Conservation (phyloP, 2,113 vertebrate genomes). For the Cyrtonyx montezumae region DNA sequence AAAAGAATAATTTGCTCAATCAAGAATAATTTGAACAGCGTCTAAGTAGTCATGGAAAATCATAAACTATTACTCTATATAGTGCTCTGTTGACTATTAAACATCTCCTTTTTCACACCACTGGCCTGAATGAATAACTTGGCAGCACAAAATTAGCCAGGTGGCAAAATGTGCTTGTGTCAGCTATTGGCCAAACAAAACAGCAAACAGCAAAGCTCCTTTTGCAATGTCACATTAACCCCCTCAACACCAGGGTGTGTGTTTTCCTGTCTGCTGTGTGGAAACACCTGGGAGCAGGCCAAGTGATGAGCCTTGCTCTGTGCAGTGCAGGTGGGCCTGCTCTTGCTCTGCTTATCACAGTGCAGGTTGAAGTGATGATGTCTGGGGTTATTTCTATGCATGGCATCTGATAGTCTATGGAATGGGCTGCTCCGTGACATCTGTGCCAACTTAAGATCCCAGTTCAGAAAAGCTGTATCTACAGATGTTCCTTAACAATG, state of each 20-base stretch:
- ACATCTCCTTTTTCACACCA: conserved; percentile 80
- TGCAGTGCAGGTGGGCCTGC: background rate
- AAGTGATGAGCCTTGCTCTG: background rate
- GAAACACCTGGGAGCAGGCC: conserved; percentile 21
- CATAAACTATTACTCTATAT: conserved; percentile 79
- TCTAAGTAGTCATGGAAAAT: conserved; percentile 75
- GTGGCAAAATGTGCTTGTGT: conserved; percentile 78
- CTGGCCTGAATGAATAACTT: conserved; percentile 79
- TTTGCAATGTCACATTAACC: conserved; percentile 75
- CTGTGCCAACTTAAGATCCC: background rate
- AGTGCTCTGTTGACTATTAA: conserved; percentile 79
- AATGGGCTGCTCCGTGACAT: background rate
- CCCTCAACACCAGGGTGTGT: background rate
- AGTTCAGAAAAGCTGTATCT: background rate
- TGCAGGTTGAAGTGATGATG: background rate
- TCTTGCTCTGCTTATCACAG: accelerated
- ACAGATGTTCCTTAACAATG: background rate
- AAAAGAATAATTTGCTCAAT: conserved; percentile 67
- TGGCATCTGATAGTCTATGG: background rate
- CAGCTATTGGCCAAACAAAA: conserved; percentile 77
- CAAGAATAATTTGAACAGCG: conserved; percentile 67
- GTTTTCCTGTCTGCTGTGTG: background rate
- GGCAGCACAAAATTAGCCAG: conserved; percentile 78
- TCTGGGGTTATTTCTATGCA: background rate
- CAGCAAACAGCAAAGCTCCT: conserved; percentile 71